Base-by-base conservation (phyloP, 1,140 invertebrate species). In the Leptoteleia sp. region DNA sequence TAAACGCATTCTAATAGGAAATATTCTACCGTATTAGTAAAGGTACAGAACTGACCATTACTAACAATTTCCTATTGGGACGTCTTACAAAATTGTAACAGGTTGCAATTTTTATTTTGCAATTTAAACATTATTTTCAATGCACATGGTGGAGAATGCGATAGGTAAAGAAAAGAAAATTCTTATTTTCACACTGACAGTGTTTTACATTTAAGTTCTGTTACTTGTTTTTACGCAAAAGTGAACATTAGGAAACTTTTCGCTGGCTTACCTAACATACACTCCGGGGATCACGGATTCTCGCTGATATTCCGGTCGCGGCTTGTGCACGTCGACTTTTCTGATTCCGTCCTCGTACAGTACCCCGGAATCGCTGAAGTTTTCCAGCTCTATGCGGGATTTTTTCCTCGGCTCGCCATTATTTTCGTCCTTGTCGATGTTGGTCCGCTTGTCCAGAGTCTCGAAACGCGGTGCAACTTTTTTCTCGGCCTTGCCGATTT, bases 261-360 rank as follows among this genome's bases (percentile, higher is more conserved):
- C 43, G 4, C n/a, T 12, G 9, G 19, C 35, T 67, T 9, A 88
- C 87, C 87, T 89, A 37, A 88, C 61, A 40, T 84, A 82, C 12
- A 88, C 85, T 1, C 87, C 85, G 1, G 86, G 79, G 29, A 89
- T 82, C 43, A 83, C 52, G 0, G 83, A 79, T 4, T 88, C 85
- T 25, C 70, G 70, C 12, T 83, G 81, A 29, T 57, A 73, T 16
- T 81, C 72, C 0, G 25, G 12, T 0, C 48, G 59, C 31, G 76
- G 54, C 16, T 76, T 82, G 15, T 81, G 72, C 12, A 43, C 52
- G 22, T 85, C 82, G 8, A 80, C 11, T 75, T 81, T 85, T 25
- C 65, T 79, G 5, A 81, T 42, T 6, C 83, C 82, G 4, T 86
- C 83, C 13, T 88, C 84, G 4, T 86, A 79, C 1, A 88, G 54